Percentiles rank a stretch among this genome's conserved stretches.
phyloP scores from a whole-genome alignment of 2,113 vertebrate species.

The Otus sunia region DNA sequence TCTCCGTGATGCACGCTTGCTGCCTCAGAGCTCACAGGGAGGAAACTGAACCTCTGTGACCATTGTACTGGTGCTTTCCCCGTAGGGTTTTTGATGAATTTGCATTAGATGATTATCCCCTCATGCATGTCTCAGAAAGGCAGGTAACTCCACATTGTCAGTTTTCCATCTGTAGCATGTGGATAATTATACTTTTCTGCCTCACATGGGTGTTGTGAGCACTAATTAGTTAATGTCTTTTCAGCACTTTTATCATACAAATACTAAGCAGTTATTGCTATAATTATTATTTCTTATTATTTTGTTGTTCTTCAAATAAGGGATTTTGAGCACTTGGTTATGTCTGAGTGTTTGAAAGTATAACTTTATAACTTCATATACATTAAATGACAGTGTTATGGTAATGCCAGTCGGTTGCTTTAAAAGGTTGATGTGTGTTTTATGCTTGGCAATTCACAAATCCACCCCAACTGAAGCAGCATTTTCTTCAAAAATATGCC shows the following conservation, averaged over 20 bases:
- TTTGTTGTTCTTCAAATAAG: conserved; percentile 51
- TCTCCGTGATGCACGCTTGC: background rate
- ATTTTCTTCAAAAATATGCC: conserved; percentile 1
- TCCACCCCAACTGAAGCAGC: background rate
- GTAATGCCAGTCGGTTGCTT: background rate
- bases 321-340: background rate
- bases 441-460: background rate
- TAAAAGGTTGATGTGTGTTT: background rate
- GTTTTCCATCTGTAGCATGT: conserved; percentile 61
- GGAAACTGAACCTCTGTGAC: background rate
- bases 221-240: conserved; percentile 70
- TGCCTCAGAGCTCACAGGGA: background rate
- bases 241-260: conserved; percentile 58
- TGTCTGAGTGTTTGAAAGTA: conserved; percentile 40
- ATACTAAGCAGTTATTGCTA: conserved; percentile 48
- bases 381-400: conserved; percentile 17
- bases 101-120: conserved; percentile 40
- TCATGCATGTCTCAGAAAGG: conserved; percentile 33
- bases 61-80: background rate
- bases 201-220: conserved; percentile 65
- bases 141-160: conserved; percentile 58
- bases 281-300: conserved; percentile 64
- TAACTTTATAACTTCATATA: conserved; percentile 57
- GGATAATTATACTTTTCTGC: conserved; percentile 63
- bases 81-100: conserved; percentile 7